Evolutionary conservation across 2,113 vertebrate genomes (phyloP).

Genomic region (Circaetus gallicus): DNA sequence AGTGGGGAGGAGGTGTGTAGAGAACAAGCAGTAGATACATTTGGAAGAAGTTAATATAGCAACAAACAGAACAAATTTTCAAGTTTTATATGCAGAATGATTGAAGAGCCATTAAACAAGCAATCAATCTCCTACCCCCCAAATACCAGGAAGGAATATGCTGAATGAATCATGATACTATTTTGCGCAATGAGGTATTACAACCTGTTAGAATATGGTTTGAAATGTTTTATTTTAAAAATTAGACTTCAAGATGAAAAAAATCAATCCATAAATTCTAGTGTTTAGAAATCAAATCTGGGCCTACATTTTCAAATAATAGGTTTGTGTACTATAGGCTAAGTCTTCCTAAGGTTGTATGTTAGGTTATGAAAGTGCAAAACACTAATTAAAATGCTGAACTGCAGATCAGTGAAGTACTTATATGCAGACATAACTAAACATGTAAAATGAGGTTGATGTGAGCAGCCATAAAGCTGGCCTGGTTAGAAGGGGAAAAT

Average conservation of each 20-base stretch:
- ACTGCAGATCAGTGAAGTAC: neutral
- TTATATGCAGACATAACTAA: neutral
- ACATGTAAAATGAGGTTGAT: neutral
- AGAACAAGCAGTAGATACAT: neutral
- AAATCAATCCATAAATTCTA: neutral
- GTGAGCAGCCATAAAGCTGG: neutral
- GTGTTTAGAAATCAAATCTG: neutral
- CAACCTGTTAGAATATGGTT: neutral
- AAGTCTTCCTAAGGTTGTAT: neutral
- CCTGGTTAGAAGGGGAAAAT: neutral
- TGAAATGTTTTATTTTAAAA: neutral
- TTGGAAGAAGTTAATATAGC: neutral
- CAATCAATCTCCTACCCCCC: neutral
- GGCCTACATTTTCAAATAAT: neutral
- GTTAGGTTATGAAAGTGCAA: neutral
- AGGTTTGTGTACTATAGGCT: neutral
- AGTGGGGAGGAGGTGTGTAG: neutral
- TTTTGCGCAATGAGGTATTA: neutral
- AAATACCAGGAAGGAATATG: neutral
- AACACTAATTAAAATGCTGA: neutral
- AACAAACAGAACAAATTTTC: neutral
- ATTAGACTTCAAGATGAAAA: neutral
- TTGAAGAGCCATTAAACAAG: neutral
- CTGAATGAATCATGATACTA: neutral
- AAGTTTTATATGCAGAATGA: neutral